phyloP scores from a whole-genome alignment of 2,888 invertebrate genomes.

The Eilema caniola region DNA sequence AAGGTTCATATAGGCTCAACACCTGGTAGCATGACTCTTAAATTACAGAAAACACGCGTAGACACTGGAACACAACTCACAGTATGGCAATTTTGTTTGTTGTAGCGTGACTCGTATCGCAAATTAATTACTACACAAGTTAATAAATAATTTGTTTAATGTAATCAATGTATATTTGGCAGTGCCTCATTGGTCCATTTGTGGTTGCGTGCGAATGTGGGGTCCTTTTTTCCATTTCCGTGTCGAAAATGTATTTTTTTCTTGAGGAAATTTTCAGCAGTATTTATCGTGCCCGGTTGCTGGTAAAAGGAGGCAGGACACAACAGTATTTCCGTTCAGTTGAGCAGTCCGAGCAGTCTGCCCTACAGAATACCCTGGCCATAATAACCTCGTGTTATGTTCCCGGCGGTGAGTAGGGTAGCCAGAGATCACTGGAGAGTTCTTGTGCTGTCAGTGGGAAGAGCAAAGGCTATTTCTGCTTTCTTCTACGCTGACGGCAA shows the following conservation, averaged over 20 bases:
- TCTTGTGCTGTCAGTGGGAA: too few relatives aligned
- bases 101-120: slow-evolving; percentile 18
- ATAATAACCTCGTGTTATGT: too few relatives aligned
- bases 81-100: slow-evolving; percentile 21
- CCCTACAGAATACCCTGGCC: too few relatives aligned
- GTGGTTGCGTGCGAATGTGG: neutral
- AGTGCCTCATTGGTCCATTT: neutral
- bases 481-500: too few relatives aligned
- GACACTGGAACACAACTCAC: slow-evolving; percentile 34
- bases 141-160: slow-evolving; percentile 16
- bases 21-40: slow-evolving; percentile 8
- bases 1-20: neutral
- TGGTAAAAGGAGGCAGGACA: too few relatives aligned
- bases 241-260: neutral
- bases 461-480: too few relatives aligned
- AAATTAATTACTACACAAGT: slow-evolving; percentile 15
- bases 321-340: too few relatives aligned
- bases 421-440: too few relatives aligned
- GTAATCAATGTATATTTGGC: slow-evolving; percentile 9
- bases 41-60: slow-evolving; percentile 38
- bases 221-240: neutral
- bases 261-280: neutral
- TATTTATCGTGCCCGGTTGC: neutral
- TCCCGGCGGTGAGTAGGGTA: too few relatives aligned
- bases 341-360: too few relatives aligned